A percentile compares a stretch with the other conserved stretches of the same genome.
phyloP scores from a whole-genome alignment of 2,888 invertebrate genomes.

The Trimorus sp. region DNA sequence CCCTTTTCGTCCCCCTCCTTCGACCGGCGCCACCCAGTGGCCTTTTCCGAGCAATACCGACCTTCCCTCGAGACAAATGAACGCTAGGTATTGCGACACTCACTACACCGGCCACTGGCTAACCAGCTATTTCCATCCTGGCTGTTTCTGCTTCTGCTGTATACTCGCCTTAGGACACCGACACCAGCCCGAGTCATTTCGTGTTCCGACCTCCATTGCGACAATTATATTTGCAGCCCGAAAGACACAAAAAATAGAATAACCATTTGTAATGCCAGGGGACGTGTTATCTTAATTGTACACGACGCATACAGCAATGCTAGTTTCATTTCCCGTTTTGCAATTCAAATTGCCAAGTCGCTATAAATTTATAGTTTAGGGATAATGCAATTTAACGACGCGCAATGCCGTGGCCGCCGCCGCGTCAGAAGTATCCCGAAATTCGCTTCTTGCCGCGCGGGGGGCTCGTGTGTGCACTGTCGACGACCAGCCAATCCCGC shows the following conservation, averaged over 20 bases:
- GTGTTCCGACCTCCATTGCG: conserved; percentile 58
- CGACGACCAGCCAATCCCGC: background rate
- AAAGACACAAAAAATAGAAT: conserved; percentile 60
- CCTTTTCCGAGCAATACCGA: conserved; percentile 66
- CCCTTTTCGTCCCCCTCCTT: conserved; percentile 70
- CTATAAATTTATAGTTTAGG: conserved; percentile 56
- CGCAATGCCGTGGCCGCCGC: conserved; percentile 37
- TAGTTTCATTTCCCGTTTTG: conserved; percentile 55
- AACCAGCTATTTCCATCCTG: conserved; percentile 73
- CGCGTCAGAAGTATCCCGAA: conserved; percentile 33
- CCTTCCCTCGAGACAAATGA: conserved; percentile 75
- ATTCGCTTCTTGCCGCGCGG: conserved; percentile 29
- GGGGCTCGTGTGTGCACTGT: conserved; percentile 18
- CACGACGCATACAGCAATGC: conserved; percentile 47
- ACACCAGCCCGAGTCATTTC: conserved; percentile 69
- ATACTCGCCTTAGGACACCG: conserved; percentile 72
- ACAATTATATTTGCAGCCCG: conserved; percentile 64
- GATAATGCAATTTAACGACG: conserved; percentile 54
- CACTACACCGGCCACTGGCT: conserved; percentile 69
- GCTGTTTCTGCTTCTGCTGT: conserved; percentile 76
- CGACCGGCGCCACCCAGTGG: conserved; percentile 65
- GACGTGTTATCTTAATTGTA: conserved; percentile 63
- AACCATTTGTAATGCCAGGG: conserved; percentile 62
- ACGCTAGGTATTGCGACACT: conserved; percentile 69
- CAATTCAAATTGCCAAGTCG: conserved; percentile 54